phyloP scores from a whole-genome alignment of 2,888 invertebrate genomes.

The Caenorhabditis panamensis region DNA sequence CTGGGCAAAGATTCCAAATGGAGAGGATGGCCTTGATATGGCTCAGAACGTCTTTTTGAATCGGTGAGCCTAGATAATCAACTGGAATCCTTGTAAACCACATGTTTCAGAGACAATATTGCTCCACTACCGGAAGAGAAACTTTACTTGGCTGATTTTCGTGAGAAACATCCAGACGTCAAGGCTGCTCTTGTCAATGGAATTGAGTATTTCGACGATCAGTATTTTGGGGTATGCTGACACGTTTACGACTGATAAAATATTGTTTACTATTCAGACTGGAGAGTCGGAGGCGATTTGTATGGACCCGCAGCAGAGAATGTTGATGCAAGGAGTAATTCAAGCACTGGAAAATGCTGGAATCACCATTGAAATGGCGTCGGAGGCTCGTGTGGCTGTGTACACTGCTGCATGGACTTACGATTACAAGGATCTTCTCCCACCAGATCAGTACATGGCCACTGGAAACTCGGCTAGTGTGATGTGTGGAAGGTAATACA shows the following conservation, averaged over 20 bases:
- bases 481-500: constrained; percentile 66
- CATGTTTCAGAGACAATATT: constrained; percentile 48
- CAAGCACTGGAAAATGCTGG: constrained; percentile 68
- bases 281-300: constrained; percentile 66
- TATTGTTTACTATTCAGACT: constrained; percentile 46
- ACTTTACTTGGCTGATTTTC: constrained; percentile 53
- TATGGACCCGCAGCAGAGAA: constrained; percentile 71
- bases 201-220: constrained; percentile 68
- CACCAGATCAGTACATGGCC: constrained; percentile 69
- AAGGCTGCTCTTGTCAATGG: constrained; percentile 66
- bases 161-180: constrained; percentile 62
- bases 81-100: too few species aligned
- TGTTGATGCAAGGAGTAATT: constrained; percentile 66
- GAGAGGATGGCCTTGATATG: constrained; percentile 62
- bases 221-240: constrained; percentile 65
- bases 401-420: constrained; percentile 68
- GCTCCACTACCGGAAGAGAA: constrained; percentile 45
- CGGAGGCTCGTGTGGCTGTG: constrained; percentile 56
- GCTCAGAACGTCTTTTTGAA: constrained; percentile 60
- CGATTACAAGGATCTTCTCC: constrained; percentile 67
- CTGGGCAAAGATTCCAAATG: constrained; percentile 60
- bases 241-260: neutral
- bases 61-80: too few species aligned
- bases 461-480: constrained; percentile 68
- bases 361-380: constrained; percentile 62